Evolutionary conservation across 1,140 invertebrate species (phyloP).

Genomic region (Diachasma alloeum): DNA sequence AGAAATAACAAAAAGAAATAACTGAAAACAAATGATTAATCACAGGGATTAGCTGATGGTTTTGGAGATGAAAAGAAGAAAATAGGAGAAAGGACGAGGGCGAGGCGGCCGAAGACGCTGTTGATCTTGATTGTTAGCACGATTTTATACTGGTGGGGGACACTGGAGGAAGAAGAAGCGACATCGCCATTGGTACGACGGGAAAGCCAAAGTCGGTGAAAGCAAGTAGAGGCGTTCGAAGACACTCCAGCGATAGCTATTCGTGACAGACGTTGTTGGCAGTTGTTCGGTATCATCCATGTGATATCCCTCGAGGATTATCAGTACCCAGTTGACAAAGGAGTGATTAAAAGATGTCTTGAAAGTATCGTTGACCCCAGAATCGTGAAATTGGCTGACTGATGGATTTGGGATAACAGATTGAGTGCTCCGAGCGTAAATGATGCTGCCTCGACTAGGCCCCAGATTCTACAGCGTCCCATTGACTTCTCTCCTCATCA

Average conservation of each 20-base stretch:
- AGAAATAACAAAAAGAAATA: background rate
- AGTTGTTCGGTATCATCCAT: conserved; percentile 5
- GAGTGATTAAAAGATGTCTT: background rate
- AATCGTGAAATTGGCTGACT: background rate
- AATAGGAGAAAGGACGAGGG: conserved; percentile 26
- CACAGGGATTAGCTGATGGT: background rate
- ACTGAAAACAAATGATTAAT: conserved; percentile 6
- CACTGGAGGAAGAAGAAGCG: conserved; percentile 21
- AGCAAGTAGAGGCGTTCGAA: conserved; percentile 19
- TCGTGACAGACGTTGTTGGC: conserved; percentile 13
- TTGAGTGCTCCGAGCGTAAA: background rate
- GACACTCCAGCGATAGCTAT: conserved; percentile 7
- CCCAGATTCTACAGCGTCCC: background rate
- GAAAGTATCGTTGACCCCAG: too few species aligned
- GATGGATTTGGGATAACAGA: background rate
- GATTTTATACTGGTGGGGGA: conserved; percentile 9
- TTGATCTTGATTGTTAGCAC: background rate
- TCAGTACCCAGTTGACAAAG: too few species aligned
- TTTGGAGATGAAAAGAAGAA: background rate
- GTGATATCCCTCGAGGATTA: background rate
- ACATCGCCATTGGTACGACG: conserved; percentile 10
- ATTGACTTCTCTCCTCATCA: background rate
- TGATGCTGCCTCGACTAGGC: background rate
- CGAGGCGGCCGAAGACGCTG: conserved; percentile 6
- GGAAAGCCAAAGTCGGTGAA: conserved; percentile 36